These are phyloP conservation scores for Lycaon pictus DNA, from an alignment of 2,113 vertebrate species.

Conservation along the genomic window DNA sequence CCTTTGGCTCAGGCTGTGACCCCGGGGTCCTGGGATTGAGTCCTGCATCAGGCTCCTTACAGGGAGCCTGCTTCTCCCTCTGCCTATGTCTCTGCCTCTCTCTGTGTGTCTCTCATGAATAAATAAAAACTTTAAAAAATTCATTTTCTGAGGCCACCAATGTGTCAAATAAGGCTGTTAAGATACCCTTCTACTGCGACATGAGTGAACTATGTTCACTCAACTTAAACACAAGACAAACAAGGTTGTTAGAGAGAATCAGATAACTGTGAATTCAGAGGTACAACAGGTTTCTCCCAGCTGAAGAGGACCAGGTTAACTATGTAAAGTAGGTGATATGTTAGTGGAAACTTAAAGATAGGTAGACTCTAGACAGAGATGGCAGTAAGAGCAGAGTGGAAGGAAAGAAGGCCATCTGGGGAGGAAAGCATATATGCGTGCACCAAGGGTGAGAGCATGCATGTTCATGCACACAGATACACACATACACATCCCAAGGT, in stretches of 20 bases:
- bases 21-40: too few relatives aligned
- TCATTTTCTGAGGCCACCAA: not conserved
- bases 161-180: not conserved
- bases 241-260: not conserved
- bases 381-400: rapidly evolving
- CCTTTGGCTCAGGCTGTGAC: too few relatives aligned
- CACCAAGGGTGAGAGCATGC: rapidly evolving
- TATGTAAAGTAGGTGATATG: not conserved
- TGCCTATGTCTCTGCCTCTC: too few relatives aligned
- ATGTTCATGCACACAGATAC: not conserved
- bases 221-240: not conserved
- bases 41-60: too few relatives aligned
- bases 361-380: not conserved
- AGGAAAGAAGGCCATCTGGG: not conserved
- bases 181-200: not conserved
- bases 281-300: not conserved
- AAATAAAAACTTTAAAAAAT: not conserved
- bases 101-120: too few relatives aligned
- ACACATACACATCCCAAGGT: not conserved
- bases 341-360: not conserved
- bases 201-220: not conserved
- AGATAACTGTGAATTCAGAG: not conserved
- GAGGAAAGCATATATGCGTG: not conserved
- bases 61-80: too few relatives aligned
- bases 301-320: not conserved